Percentiles rank a stretch among this genome's conserved stretches.
These are phyloP conservation scores for Muraenolepis orangiensis DNA, from an alignment of 2,797 vertebrate species.

Conservation along the genomic window DNA sequence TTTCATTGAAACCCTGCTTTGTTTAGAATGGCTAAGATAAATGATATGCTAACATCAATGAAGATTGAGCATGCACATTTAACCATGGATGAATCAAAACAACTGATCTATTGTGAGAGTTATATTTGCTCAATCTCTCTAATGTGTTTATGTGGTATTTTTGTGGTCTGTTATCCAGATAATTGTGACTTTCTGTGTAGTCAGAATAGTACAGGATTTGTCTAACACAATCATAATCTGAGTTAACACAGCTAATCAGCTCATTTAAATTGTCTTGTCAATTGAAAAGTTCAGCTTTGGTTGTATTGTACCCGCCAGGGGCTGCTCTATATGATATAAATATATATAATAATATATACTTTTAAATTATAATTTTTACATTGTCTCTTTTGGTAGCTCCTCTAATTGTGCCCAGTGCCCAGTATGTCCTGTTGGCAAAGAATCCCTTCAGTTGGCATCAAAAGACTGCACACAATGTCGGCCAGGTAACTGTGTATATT, in stretches of 20 bases:
- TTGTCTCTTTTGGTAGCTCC: conserved; percentile 60
- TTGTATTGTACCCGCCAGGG: not conserved
- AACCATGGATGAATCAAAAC: not conserved
- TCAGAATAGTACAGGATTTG: not conserved
- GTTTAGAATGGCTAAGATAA: not conserved
- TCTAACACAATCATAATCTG: not conserved
- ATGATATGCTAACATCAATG: not conserved
- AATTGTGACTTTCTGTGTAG: not conserved
- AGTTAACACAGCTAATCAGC: not conserved
- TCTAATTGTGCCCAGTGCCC: conserved; percentile 71
- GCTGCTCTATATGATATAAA: not conserved
- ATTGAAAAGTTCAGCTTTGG: not conserved
- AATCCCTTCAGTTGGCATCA: conserved; percentile 69
- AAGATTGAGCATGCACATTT: not conserved
- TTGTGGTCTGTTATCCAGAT: not conserved
- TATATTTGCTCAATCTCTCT: not conserved
- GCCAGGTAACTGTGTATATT: conserved; percentile 68
- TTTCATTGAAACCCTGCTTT: not conserved
- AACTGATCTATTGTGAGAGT: no score
- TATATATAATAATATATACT: no score
- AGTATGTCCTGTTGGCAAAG: conserved; percentile 74
- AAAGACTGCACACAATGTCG: conserved; percentile 72
- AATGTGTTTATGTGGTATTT: not conserved
- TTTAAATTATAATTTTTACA: not conserved
- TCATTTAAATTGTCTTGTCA: not conserved